A percentile compares a stretch with the other conserved stretches of the same genome.
Evolutionary conservation across 1,140 invertebrate genomes (phyloP).

Genomic region (Lithobius niger): DNA sequence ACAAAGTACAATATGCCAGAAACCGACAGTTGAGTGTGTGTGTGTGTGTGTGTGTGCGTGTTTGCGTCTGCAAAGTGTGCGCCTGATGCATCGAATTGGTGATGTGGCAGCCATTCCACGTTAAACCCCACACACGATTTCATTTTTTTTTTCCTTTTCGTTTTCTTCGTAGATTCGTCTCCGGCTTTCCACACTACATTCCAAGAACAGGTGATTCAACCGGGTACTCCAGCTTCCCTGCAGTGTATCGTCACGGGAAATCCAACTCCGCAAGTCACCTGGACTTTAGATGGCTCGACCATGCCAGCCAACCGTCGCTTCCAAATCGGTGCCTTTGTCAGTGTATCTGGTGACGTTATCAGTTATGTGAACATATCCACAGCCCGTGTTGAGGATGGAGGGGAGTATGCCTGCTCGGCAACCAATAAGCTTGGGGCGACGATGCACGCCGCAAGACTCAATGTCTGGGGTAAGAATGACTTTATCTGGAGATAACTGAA

Average conservation of each 20-base stretch:
- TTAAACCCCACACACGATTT: too few species aligned
- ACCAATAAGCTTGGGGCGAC: slow-evolving; percentile 62
- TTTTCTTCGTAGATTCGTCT: not conserved
- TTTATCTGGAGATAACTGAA: too few species aligned
- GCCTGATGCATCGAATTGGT: too few species aligned
- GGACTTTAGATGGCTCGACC: slow-evolving; percentile 63
- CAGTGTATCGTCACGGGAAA: slow-evolving; percentile 74
- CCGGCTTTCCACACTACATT: slow-evolving; percentile 47
- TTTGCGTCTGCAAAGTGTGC: too few species aligned
- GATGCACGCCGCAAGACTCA: slow-evolving; percentile 66
- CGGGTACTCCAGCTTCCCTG: slow-evolving; percentile 67
- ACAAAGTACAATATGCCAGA: too few species aligned
- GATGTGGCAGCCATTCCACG: too few species aligned
- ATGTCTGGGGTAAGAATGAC: slow-evolving; percentile 73
- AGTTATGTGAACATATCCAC: slow-evolving; percentile 87
- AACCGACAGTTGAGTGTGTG: too few species aligned
- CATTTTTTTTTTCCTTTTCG: not conserved
- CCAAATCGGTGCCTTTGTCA: slow-evolving; percentile 79
- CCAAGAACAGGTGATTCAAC: slow-evolving; percentile 70
- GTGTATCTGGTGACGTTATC: slow-evolving; percentile 79
- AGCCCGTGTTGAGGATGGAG: slow-evolving; percentile 77
- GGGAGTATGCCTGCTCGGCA: slow-evolving; percentile 76
- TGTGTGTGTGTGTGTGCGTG: too few species aligned
- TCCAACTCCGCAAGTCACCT: slow-evolving; percentile 84
- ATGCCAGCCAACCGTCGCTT: slow-evolving; percentile 25